Conservation (phyloP, 2,113 vertebrate genomes). For the Pitta sordida region DNA sequence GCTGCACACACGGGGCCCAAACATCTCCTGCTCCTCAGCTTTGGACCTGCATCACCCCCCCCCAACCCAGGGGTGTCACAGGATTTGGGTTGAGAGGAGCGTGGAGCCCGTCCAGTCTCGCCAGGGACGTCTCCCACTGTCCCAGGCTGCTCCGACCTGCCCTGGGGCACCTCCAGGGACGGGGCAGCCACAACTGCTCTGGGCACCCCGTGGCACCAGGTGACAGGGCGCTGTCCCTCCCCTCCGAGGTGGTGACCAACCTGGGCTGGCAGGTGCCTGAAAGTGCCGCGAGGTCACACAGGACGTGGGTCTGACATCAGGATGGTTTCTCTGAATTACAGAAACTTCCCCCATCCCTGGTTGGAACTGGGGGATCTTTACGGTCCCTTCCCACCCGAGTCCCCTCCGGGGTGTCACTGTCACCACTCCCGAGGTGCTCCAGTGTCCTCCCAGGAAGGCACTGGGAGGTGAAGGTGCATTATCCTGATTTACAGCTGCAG, state of each 20-base stretch:
- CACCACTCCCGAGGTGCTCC: accelerated
- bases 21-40: not conserved
- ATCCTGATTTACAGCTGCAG: not conserved
- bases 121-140: not conserved
- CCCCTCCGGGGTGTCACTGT: not conserved
- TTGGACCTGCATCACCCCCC: not conserved
- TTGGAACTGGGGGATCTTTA: not conserved
- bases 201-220: not conserved
- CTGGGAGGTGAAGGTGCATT: not conserved
- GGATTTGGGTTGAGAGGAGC: not conserved
- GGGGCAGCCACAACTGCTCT: not conserved
- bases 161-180: not conserved
- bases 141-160: not conserved
- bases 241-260: not conserved
- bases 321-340: accelerated
- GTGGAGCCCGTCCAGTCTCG: not conserved
- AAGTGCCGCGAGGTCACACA: not conserved
- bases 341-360: accelerated
- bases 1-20: not conserved
- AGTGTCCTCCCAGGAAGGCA: accelerated
- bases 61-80: not conserved
- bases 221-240: not conserved
- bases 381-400: not conserved
- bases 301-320: accelerated
- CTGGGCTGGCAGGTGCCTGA: not conserved